phyloP scores from a whole-genome alignment of 2,113 vertebrate genomes.

The Ageneiosus marmoratus region DNA sequence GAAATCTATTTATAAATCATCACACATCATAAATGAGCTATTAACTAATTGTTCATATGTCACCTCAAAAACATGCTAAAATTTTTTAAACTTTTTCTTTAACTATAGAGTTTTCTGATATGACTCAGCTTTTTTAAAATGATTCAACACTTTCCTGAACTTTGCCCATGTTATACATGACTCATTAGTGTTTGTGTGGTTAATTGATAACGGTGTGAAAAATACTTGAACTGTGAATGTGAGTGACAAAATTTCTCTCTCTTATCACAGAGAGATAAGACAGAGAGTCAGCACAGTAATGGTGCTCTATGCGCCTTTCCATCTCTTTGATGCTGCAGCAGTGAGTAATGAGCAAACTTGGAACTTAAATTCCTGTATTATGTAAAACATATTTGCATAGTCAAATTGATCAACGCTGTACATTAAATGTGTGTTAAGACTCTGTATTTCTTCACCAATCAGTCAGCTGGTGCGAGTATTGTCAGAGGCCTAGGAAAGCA shows the following conservation, averaged over 20 bases:
- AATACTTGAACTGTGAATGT: background rate
- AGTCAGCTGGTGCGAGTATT: conserved; percentile 72
- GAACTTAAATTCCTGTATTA: background rate
- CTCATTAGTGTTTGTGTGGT: conserved; percentile 26
- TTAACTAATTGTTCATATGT: background rate
- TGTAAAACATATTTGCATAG: background rate
- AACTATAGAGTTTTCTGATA: background rate
- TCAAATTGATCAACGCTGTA: background rate
- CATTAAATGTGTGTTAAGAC: background rate
- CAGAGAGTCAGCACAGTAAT: conserved; percentile 61
- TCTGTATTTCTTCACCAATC: conserved; percentile 15
- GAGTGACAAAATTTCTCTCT: background rate
- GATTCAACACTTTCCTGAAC: conserved; percentile 19
- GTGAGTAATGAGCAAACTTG: conserved; percentile 55
- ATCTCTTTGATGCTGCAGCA: conserved; percentile 62
- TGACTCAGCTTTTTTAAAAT: background rate
- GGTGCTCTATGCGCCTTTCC: conserved; percentile 64
- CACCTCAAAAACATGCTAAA: conserved; percentile 23
- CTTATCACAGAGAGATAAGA: conserved; percentile 68
- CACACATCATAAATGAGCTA: background rate
- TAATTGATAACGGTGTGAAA: background rate
- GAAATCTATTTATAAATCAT: background rate
- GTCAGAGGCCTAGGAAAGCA: conserved; percentile 82
- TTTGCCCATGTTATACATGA: conserved; percentile 12
- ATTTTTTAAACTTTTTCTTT: background rate